Conservation (phyloP, 2,113 vertebrate species). For the Takifugu bimaculatus region DNA sequence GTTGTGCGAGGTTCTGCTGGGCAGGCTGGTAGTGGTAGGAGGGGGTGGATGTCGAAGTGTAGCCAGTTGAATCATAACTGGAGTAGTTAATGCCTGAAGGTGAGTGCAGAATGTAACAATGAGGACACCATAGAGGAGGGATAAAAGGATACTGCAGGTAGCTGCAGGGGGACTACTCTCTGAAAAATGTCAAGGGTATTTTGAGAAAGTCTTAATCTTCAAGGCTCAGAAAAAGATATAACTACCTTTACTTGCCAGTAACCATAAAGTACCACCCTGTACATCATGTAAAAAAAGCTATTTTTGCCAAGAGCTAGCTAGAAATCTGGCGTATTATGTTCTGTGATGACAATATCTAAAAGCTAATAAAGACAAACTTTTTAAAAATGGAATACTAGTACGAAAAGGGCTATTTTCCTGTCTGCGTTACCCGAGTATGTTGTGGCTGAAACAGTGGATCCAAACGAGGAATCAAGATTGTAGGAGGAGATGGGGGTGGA, state of each 20-base stretch:
- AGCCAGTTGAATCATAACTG: slow-evolving; percentile 63
- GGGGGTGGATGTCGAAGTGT: slow-evolving; percentile 63
- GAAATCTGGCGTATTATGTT: too few relatives aligned
- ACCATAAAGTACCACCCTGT: too few relatives aligned
- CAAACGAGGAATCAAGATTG: slow-evolving; percentile 69
- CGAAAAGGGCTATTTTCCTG: background rate
- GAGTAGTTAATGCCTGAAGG: slow-evolving; percentile 72
- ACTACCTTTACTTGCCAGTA: too few relatives aligned
- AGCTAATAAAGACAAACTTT: too few relatives aligned
- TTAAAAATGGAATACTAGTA: background rate
- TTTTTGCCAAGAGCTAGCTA: too few relatives aligned
- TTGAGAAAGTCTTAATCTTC: too few relatives aligned
- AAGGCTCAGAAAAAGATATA: too few relatives aligned
- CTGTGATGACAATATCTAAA: too few relatives aligned
- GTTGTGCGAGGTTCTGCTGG: slow-evolving; percentile 62
- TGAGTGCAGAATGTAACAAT: slow-evolving; percentile 10
- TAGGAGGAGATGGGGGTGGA: slow-evolving; percentile 68
- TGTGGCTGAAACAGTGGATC: slow-evolving; percentile 54
- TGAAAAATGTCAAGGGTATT: too few relatives aligned
- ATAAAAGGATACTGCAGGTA: background rate
- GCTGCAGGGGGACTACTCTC: background rate
- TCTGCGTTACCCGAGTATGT: slow-evolving; percentile 70
- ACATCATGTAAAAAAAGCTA: too few relatives aligned
- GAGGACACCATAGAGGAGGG: slow-evolving; percentile 5
- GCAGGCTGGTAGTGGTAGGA: slow-evolving; percentile 69